Percentiles rank a stretch among this genome's conserved stretches.
phyloP scores from a whole-genome alignment of 53 echinoderm and acorn worm species.

The Holothuria scabra region DNA sequence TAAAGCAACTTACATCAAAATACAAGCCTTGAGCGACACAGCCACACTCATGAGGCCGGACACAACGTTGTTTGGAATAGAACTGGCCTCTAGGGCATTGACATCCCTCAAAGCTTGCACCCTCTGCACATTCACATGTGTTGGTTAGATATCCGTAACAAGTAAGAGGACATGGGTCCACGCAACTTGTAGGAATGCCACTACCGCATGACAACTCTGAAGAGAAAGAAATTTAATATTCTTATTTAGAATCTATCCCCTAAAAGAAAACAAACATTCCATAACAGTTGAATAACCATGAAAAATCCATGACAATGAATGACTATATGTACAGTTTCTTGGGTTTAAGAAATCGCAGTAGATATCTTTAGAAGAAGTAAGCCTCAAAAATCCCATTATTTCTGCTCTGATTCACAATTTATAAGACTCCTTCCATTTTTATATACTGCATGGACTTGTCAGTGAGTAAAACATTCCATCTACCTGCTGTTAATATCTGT shows the following conservation, averaged over 20 bases:
- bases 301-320: no score
- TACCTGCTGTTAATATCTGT: neutral
- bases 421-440: no score
- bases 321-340: no score
- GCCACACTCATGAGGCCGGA: neutral
- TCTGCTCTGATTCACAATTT: no score
- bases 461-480: neutral
- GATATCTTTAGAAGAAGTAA: no score
- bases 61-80: neutral
- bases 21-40: slow-evolving; percentile 37
- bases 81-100: slow-evolving; percentile 10
- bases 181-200: neutral
- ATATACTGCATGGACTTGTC: no score
- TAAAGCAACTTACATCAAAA: slow-evolving; percentile 16
- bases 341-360: no score
- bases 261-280: no score
- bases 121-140: slow-evolving; percentile 19
- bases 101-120: slow-evolving; percentile 41
- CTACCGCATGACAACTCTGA: neutral
- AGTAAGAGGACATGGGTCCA: slow-evolving; percentile 21
- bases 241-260: no score
- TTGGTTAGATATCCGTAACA: slow-evolving; percentile 16
- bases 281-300: no score
- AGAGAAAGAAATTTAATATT: neutral
- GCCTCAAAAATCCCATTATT: no score